Percentiles rank a stretch among this genome's conserved stretches.
Conservation (phyloP, 2,888 invertebrate species). For the Norana najaformis region DNA sequence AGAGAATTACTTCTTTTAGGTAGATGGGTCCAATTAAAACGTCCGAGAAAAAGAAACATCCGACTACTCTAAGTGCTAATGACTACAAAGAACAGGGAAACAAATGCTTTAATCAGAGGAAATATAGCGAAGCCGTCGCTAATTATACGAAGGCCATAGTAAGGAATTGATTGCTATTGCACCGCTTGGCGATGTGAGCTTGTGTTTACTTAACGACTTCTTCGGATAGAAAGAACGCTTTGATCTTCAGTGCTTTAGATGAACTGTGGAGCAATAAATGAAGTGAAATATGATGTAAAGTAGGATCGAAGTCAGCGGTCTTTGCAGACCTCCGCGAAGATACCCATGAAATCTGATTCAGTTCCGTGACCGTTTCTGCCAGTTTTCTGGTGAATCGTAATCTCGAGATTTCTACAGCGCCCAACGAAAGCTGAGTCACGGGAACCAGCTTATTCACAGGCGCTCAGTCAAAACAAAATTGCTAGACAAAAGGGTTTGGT, state of each 20-base stretch:
- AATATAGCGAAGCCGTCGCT: constrained; percentile 91
- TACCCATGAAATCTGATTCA: not conserved
- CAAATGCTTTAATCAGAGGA: constrained; percentile 81
- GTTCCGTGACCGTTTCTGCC: not conserved
- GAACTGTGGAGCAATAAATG: not conserved
- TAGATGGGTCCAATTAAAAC: constrained; percentile 23
- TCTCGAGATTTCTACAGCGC: no score
- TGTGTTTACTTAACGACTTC: not conserved
- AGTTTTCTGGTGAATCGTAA: not conserved
- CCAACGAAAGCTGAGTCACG: no score
- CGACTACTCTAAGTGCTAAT: constrained; percentile 65
- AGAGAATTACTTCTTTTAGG: not conserved
- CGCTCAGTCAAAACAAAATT: no score
- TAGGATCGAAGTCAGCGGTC: not conserved
- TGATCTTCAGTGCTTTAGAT: not conserved
- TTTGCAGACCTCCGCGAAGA: not conserved
- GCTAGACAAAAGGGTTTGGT: no score
- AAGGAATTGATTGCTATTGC: constrained; percentile 65
- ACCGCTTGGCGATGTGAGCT: not conserved
- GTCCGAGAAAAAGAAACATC: constrained; percentile 2
- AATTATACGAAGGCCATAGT: constrained; percentile 97
- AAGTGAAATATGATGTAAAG: not conserved
- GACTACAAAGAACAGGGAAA: constrained; percentile 96
- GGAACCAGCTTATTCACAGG: no score
- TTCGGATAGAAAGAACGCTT: not conserved